Evolutionary conservation across 2,113 vertebrate genomes (phyloP).

Genomic region (Cyprinus carpio): DNA sequence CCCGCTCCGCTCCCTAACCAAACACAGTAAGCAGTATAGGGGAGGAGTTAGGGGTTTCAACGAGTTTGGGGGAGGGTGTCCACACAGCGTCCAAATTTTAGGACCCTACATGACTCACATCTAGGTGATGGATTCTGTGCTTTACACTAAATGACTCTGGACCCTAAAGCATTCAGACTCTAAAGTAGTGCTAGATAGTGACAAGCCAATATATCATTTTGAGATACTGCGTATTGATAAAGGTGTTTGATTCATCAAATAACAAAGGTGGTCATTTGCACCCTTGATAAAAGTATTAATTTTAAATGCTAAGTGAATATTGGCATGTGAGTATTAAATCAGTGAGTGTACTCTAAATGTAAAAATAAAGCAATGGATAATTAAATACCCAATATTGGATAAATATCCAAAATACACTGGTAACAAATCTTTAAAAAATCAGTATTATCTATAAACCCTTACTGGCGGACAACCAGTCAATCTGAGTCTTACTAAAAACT

Average conservation of each 20-base stretch:
- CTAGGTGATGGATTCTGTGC: not conserved
- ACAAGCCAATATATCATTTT: not conserved
- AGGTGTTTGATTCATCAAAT: not conserved
- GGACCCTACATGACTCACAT: not conserved
- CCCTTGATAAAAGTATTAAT: too few relatives aligned
- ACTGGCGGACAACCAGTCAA: not conserved
- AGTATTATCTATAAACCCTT: not conserved
- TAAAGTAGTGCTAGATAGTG: not conserved
- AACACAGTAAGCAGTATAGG: conserved; percentile 63
- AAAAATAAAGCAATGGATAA: not conserved
- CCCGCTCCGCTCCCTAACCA: conserved; percentile 52
- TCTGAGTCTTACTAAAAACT: not conserved
- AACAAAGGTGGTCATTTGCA: not conserved
- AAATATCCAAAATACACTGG: too few relatives aligned
- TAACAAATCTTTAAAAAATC: too few relatives aligned
- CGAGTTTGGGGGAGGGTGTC: not conserved
- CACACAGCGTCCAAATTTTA: not conserved
- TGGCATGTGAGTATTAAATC: too few relatives aligned
- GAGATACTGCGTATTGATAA: not conserved
- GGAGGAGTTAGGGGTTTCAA: not conserved
- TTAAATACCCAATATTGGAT: too few relatives aligned
- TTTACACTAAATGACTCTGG: not conserved
- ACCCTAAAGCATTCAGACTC: not conserved
- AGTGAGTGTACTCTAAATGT: too few relatives aligned
- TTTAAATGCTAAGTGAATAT: too few relatives aligned